These are phyloP conservation scores for Urocyon cinereoargenteus DNA, from an alignment of 2,797 vertebrate genomes.

Conservation along the genomic window DNA sequence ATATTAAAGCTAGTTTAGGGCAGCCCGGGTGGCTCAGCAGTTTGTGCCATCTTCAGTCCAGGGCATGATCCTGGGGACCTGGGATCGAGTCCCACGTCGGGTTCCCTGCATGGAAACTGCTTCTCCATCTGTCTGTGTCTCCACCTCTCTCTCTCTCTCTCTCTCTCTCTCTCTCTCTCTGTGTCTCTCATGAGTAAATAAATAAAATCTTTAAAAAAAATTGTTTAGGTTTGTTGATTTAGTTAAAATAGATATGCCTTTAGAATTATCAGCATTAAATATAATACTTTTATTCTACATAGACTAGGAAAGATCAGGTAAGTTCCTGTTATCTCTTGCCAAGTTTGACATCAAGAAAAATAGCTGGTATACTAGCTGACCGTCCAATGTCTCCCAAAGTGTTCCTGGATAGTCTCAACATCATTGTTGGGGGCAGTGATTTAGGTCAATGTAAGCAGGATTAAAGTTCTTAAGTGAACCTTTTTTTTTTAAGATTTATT, in stretches of 20 bases:
- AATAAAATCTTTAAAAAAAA: too few relatives aligned
- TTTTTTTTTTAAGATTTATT: too few relatives aligned
- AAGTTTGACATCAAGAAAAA: not conserved
- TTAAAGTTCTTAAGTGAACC: not conserved
- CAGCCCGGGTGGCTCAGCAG: too few relatives aligned
- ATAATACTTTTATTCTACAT: not conserved
- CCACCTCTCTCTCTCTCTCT: too few relatives aligned
- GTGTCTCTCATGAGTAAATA: too few relatives aligned
- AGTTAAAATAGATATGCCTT: not conserved
- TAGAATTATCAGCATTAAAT: not conserved
- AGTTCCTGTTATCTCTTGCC: not conserved
- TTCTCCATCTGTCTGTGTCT: too few relatives aligned
- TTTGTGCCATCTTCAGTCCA: too few relatives aligned
- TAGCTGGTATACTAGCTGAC: not conserved
- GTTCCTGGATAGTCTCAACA: not conserved
- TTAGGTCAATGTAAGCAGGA: not conserved
- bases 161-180: too few relatives aligned
- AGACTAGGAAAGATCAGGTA: not conserved
- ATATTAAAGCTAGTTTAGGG: not conserved
- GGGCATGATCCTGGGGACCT: too few relatives aligned
- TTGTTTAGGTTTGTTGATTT: not conserved
- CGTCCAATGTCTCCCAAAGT: not conserved
- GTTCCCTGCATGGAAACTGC: too few relatives aligned
- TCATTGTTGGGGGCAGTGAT: not conserved
- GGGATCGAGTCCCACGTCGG: too few relatives aligned